phyloP scores from a whole-genome alignment of 92 coral and sea anemone genomes.

The Zoanthus sociatus region DNA sequence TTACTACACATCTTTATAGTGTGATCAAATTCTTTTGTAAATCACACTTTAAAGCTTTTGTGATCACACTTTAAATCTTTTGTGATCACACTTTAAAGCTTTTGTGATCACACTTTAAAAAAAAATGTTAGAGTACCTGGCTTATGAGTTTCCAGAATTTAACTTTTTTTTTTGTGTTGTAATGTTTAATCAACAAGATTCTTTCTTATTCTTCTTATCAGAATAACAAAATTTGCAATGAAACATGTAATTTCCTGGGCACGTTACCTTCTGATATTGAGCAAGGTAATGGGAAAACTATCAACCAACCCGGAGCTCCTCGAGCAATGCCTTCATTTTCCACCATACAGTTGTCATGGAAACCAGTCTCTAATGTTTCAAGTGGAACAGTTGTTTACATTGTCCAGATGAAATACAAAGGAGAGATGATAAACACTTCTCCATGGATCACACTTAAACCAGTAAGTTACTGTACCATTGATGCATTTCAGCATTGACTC shows the following conservation, averaged over 20 bases:
- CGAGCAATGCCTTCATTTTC: neutral
- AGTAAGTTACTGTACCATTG: neutral
- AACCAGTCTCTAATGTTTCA: constrained; percentile 27
- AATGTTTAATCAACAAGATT: too few species aligned
- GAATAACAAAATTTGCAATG: constrained; percentile 16
- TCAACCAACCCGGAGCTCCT: constrained; percentile 8
- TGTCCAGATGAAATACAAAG: constrained; percentile 31
- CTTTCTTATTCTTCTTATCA: neutral
- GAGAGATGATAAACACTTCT: neutral
- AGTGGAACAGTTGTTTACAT: constrained; percentile 34
- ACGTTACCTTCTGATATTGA: constrained; percentile 11
- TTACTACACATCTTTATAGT: too few species aligned
- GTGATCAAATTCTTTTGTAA: too few species aligned
- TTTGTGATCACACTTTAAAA: too few species aligned
- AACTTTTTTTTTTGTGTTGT: too few species aligned
- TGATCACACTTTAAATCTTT: too few species aligned
- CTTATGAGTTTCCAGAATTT: too few species aligned
- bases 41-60: too few species aligned
- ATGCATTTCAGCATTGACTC: too few species aligned
- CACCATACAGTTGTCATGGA: constrained; percentile 11
- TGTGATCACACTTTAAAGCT: too few species aligned
- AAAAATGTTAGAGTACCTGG: too few species aligned
- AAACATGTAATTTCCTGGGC: constrained; percentile 22
- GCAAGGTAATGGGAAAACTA: constrained; percentile 18
- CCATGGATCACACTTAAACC: constrained; percentile 10